A percentile compares a stretch with the other conserved stretches of the same genome.
These are phyloP conservation scores for Hyles lineata DNA, from an alignment of 2,888 invertebrate genomes.

Conservation along the genomic window DNA sequence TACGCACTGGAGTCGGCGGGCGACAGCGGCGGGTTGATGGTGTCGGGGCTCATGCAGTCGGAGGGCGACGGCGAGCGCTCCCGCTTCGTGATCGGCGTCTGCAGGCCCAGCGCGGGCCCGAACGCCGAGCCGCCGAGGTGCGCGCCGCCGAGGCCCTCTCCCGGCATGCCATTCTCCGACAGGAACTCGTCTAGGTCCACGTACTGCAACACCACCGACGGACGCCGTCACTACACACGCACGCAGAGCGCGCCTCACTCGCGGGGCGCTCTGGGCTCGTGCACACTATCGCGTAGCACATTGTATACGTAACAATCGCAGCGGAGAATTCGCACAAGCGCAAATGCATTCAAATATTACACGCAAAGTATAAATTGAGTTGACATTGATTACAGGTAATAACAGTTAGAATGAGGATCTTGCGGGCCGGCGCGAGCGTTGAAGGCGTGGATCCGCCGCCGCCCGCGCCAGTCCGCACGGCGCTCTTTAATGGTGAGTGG, in stretches of 20 bases:
- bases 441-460: slow-evolving; percentile 33
- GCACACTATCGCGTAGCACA: neutral
- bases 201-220: slow-evolving; percentile 87
- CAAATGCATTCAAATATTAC: neutral
- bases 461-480: neutral
- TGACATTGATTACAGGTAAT: neutral
- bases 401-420: neutral
- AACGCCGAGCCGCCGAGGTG: slow-evolving; percentile 87
- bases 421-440: neutral
- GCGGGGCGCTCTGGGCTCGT: slow-evolving; percentile 26
- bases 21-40: slow-evolving; percentile 94
- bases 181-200: slow-evolving; percentile 99
- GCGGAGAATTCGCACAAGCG: neutral
- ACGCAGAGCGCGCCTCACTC: slow-evolving; percentile 36
- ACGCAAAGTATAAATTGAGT: neutral
- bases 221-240: slow-evolving; percentile 45
- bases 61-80: slow-evolving; percentile 94
- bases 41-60: slow-evolving; percentile 95
- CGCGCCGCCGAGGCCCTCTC: slow-evolving; percentile 89
- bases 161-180: slow-evolving; percentile 96
- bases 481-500: slow-evolving; percentile 84
- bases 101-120: slow-evolving; percentile 85
- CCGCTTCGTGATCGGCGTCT: slow-evolving; percentile 91
- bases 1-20: slow-evolving; percentile 95
- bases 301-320: neutral